Base-by-base conservation (phyloP, 2,113 vertebrate species). In the Gopherus flavomarginatus region DNA sequence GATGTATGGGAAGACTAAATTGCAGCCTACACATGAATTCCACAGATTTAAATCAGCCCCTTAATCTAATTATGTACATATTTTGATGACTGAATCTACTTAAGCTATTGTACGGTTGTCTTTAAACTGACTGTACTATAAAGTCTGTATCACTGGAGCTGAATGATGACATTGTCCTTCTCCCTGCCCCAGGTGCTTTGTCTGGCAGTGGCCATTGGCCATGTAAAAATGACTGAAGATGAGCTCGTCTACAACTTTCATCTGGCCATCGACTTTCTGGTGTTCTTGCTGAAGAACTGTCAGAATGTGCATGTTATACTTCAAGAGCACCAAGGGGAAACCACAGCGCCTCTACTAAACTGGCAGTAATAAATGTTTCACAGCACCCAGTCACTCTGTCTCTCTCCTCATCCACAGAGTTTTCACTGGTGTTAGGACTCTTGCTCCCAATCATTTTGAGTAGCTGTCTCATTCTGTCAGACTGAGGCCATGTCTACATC, bases 191-290 rank as follows among this genome's bases (percentile, higher is more conserved):
- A 99, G 99, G 99, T 99, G 94, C 98, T 99, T 35, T 99, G 99
- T 98, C 98, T 99, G 97, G 99, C 99, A 14, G 99, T 99, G 82
- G 99, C 99, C 0, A 99, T 99, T 0, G 99, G 99, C 4, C 99
- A 99, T 0, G 99, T 99, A 90, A 99, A 99, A 97, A 99, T 99
- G 99, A 99, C 99, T 0, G 99, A 99, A 49, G 99, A 99, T 0
- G 99, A 99, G 90, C 99, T 99, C 0, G 99, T 99, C 57, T 99
- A 99, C 98, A 99, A 99, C 98, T 99, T 99, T 97, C 99, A 99
- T 96, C 96, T 99, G 91, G 98, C 99, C 47, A 99, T 99, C 92
- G 99, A 99, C 97, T 99, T 99, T 98, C 96, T 99, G 97, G 99
- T 99, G 94, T 99, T 99, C 6, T 97, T 99, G 96, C 98, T 99